phyloP scores from a whole-genome alignment of 2,888 invertebrate species.

The Drosophila algonquin region DNA sequence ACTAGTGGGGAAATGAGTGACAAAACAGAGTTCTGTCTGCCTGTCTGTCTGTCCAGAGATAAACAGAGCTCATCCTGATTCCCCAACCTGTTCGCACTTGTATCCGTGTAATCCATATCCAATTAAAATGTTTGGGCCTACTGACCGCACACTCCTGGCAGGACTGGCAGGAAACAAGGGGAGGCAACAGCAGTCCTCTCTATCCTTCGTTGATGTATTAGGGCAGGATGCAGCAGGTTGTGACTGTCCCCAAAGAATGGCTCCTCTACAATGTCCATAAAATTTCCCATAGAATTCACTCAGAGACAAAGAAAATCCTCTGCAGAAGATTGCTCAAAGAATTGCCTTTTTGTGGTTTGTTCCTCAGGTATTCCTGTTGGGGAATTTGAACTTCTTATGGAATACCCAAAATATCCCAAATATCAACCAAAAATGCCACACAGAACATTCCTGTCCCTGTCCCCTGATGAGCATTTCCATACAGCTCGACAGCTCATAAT shows the following conservation, averaged over 20 bases:
- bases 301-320: too few relatives aligned
- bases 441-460: too few relatives aligned
- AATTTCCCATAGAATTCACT: too few relatives aligned
- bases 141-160: not conserved
- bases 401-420: too few relatives aligned
- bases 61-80: slow-evolving; percentile 3
- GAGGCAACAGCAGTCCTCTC: not conserved
- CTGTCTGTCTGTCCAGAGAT: slow-evolving; percentile 2
- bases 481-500: slow-evolving; percentile 7
- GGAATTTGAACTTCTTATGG: too few relatives aligned
- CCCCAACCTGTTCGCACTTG: not conserved
- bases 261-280: too few relatives aligned
- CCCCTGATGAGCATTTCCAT: not conserved
- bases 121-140: slow-evolving; percentile 42
- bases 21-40: slow-evolving; percentile 16
- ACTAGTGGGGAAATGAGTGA: slow-evolving; percentile 4
- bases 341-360: too few relatives aligned
- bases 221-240: too few relatives aligned
- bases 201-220: not conserved
- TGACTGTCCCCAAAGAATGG: too few relatives aligned
- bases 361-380: too few relatives aligned
- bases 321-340: too few relatives aligned
- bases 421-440: too few relatives aligned
- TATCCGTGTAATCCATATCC: slow-evolving; percentile 39
- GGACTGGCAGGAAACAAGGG: not conserved